phyloP scores from a whole-genome alignment of 2,113 vertebrate species.

The Marmota monax region DNA sequence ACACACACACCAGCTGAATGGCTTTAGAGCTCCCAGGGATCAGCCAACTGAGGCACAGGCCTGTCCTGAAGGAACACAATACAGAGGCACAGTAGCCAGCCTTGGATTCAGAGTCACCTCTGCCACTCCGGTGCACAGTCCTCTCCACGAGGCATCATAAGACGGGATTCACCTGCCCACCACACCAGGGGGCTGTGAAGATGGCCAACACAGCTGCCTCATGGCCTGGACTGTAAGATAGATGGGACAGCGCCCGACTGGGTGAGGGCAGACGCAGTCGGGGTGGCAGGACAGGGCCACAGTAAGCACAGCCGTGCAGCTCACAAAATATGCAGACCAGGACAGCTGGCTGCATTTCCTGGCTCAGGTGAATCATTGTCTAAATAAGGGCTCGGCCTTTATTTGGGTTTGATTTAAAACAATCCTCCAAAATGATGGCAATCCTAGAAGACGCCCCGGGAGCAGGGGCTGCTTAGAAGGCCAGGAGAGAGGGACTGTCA shows the following conservation, averaged over 20 bases:
- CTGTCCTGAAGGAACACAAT: background rate
- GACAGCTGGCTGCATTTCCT: background rate
- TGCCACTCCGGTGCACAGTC: background rate
- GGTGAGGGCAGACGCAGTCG: accelerated
- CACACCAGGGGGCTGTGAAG: background rate
- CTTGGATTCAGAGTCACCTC: background rate
- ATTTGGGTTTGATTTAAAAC: background rate
- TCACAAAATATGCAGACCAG: background rate
- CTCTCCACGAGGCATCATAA: background rate
- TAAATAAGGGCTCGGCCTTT: background rate
- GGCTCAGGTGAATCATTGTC: background rate
- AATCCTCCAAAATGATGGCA: background rate
- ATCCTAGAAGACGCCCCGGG: background rate
- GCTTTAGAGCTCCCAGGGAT: background rate
- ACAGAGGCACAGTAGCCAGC: background rate
- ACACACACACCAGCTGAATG: accelerated
- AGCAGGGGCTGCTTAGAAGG: background rate
- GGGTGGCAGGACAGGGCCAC: background rate
- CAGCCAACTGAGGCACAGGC: background rate
- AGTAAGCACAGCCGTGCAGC: background rate
- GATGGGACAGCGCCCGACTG: background rate
- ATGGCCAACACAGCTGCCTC: background rate
- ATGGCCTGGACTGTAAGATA: background rate
- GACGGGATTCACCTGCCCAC: background rate
- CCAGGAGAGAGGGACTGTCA: background rate